These are phyloP conservation scores for Medauroidea extradentata DNA, from an alignment of 1,140 invertebrate species.

Conservation along the genomic window DNA sequence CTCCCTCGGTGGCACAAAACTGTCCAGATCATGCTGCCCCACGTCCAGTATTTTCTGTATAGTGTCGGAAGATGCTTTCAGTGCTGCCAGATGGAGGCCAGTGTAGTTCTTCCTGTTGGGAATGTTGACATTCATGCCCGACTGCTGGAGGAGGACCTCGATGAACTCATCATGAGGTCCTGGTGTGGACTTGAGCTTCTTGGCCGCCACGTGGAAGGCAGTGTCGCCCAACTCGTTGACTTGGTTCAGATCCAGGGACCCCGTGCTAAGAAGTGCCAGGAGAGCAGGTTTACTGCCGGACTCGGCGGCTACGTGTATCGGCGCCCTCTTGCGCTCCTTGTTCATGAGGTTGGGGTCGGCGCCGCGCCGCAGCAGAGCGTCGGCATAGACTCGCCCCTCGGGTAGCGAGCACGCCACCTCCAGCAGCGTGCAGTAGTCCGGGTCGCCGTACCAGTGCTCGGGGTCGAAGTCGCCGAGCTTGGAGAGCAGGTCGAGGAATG, in stretches of 20 bases:
- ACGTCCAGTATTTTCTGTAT: background rate
- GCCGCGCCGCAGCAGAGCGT: slow-evolving; percentile 56
- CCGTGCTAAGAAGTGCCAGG: slow-evolving; percentile 44
- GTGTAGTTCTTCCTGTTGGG: slow-evolving; percentile 29
- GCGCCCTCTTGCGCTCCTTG: slow-evolving; percentile 54
- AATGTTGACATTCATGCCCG: slow-evolving; percentile 23
- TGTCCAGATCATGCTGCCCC: background rate
- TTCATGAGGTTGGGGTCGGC: slow-evolving; percentile 61
- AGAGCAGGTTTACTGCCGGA: slow-evolving; percentile 51
- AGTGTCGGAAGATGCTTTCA: slow-evolving; percentile 36
- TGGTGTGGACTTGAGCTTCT: background rate
- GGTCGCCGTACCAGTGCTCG: slow-evolving; percentile 47
- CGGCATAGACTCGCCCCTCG: slow-evolving; percentile 46
- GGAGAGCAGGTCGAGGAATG: slow-evolving; percentile 45
- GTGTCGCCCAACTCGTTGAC: background rate
- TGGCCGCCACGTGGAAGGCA: background rate
- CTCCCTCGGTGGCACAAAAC: background rate
- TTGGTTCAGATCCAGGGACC: background rate
- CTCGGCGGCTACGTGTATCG: slow-evolving; percentile 63
- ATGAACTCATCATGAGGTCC: slow-evolving; percentile 1
- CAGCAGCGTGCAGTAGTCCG: slow-evolving; percentile 46
- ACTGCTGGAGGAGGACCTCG: slow-evolving; percentile 19
- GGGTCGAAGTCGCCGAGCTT: slow-evolving; percentile 37
- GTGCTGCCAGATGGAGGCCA: slow-evolving; percentile 24
- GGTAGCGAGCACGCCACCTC: slow-evolving; percentile 45